Conservation (phyloP, 1,140 invertebrate genomes). For the Bombus balteatus region DNA sequence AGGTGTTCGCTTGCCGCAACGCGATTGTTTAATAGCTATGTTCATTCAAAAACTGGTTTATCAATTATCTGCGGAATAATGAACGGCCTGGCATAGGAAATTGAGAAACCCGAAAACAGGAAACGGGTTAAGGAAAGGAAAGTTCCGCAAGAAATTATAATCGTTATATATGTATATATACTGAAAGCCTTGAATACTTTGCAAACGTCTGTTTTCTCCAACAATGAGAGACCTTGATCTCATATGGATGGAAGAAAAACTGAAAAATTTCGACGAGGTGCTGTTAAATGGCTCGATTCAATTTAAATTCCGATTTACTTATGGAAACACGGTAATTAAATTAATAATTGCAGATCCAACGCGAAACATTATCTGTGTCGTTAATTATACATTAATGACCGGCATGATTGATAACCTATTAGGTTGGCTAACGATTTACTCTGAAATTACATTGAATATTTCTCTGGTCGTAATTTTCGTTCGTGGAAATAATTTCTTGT, state of each 20-base stretch:
- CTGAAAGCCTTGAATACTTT: not conserved
- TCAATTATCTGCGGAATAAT: not conserved
- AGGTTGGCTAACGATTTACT: too few species aligned
- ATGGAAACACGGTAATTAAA: too few species aligned
- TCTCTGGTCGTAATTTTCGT: too few species aligned
- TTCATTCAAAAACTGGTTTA: not conserved
- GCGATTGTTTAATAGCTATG: not conserved
- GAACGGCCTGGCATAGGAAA: not conserved
- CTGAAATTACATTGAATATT: too few species aligned
- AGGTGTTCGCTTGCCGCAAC: not conserved
- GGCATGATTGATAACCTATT: too few species aligned
- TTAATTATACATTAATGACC: too few species aligned
- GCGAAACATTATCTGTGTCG: too few species aligned
- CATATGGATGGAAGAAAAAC: not conserved
- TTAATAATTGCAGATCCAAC: too few species aligned
- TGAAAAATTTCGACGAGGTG: not conserved
- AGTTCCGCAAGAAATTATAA: not conserved
- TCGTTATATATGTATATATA: not conserved
- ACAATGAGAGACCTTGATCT: not conserved
- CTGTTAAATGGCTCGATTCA: not conserved
- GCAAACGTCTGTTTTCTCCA: not conserved
- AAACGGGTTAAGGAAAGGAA: not conserved
- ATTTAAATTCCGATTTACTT: not conserved
- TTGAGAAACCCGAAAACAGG: not conserved
- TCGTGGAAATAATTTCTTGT: too few species aligned